These are phyloP conservation scores for Etheostoma perlongum DNA, from an alignment of 2,797 vertebrate genomes.

Conservation along the genomic window DNA sequence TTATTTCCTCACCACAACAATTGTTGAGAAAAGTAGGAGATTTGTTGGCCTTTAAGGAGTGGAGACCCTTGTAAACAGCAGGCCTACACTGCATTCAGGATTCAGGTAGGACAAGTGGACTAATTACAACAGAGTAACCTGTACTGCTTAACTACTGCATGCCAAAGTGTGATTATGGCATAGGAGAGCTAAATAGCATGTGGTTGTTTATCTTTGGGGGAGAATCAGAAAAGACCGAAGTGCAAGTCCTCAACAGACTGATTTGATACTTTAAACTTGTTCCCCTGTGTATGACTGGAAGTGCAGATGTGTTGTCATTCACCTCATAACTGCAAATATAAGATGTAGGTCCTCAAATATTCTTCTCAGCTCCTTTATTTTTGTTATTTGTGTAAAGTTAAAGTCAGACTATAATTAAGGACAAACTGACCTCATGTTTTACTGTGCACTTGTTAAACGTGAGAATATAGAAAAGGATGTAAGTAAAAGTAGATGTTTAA, in stretches of 20 bases:
- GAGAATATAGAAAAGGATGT: background rate
- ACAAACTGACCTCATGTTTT: constrained; percentile 22
- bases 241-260: background rate
- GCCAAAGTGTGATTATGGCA: constrained; percentile 65
- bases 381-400: background rate
- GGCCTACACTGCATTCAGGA: constrained; percentile 52
- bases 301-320: constrained; percentile 34
- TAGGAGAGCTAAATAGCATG: constrained; percentile 28
- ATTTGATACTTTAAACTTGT: constrained; percentile 28
- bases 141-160: constrained; percentile 53
- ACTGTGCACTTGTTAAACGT: constrained; percentile 4
- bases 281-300: constrained; percentile 6
- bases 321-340: constrained; percentile 4
- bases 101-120: constrained; percentile 73
- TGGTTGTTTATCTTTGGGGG: constrained; percentile 43
- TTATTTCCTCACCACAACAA: constrained; percentile 64
- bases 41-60: constrained; percentile 46
- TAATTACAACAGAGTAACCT: constrained; percentile 65
- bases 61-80: constrained; percentile 56
- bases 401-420: background rate
- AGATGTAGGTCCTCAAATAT: background rate
- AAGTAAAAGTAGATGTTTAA: background rate
- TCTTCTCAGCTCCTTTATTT: background rate
- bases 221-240: constrained; percentile 5
- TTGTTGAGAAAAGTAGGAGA: constrained; percentile 69